Evolutionary conservation across 2,113 vertebrate genomes (phyloP), one percentile per base, ranked within the genome.

Genomic region (Psittacula cyanocephala): DNA sequence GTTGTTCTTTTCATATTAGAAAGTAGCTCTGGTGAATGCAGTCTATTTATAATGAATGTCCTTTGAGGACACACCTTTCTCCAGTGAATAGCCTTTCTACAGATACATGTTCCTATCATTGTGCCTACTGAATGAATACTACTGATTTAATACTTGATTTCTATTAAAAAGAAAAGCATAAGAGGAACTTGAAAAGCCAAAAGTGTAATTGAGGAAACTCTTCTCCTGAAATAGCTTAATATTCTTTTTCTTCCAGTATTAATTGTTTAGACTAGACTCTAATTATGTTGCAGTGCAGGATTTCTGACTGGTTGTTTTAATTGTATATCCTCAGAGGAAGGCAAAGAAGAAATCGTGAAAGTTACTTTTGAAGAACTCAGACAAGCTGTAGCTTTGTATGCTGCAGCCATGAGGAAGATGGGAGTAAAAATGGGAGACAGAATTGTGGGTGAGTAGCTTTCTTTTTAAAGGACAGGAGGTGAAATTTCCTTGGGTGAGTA

Each of bases 381-480:
- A 94, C 97, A 98, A 24, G 98, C 98, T 13, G 99, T 99, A 35
- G 99, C 99, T 5, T 67, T 99, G 95, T 99, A 98, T 46, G 99
- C 99, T 17, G 98, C 99, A 1, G 99, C 99, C 44, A 99, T 99
- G 99, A 98, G 99, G 97, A 99, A 99, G 96, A 99, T 99, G 98
- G 99, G 99, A 5, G 43, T 99, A 47, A 97, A 97, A 93, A 97
- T 81, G 2, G 99, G 99, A 39, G 99, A 99, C 97, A 95, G 99
- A 65, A 99, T 99, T 5, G 99, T 99, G 8, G 99, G 99, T 99
- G 85, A 99, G 99, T 97, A 20, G 27, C n/a, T 10, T 19, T 49
- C 20, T 41, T 50, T 64, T 59, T 17, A 27, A 65, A 67, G 57
- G 46, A 50, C 8, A 41, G n/a, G 14, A 88, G 33, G 13, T 67